Base-by-base conservation (phyloP, 2,888 invertebrate genomes). In the Spilosoma lubricipeda region DNA sequence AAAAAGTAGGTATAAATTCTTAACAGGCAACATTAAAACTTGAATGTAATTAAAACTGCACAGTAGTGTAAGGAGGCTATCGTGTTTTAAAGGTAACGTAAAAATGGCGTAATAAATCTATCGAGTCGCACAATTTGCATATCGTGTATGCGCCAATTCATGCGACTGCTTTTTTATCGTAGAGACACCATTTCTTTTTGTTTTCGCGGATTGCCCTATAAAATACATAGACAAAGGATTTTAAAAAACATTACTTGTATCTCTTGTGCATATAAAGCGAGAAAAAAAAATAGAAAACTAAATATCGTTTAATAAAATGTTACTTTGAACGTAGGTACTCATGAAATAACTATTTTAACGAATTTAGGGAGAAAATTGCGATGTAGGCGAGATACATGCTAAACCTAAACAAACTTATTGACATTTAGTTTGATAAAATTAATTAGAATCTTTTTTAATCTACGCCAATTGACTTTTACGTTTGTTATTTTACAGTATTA, bases 71-170 rank as follows among this genome's bases (percentile, higher is more conserved):
- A 64, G 75, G 77, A 81, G 78, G 74, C 67, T 70, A 80, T 64
- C 64, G 52, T 39, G 64, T 64, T 18, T 74, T 78, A 82, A 80
- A 52, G 20, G 48, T 15, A 77, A 67, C 63, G 77, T 82, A 71
- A 77, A n/a, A 72, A 71, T 79, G 82, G 33, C 36, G 67, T 63
- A 78, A 82, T 83, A 83, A 84, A 83, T 84, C 75, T 71, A 79
- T 77, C 70, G 79, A 33, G 23, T 45, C 27, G 36, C 33, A 33
- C 42, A 56, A 82, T 83, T 83, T 84, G 84, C 84, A 84, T 84
- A 78, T 42, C 52, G 45, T 30, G 15, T 9, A 48, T 67, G 69
- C 77, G 82, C 77, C 77, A 79, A 78, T 84, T 77, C 84, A 84
- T 79, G 75, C 72, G 68, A 76, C 80, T 71, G 36, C 56, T 77